Base-by-base conservation (phyloP, 2,888 invertebrate genomes). In the Ennomos erosarius region DNA sequence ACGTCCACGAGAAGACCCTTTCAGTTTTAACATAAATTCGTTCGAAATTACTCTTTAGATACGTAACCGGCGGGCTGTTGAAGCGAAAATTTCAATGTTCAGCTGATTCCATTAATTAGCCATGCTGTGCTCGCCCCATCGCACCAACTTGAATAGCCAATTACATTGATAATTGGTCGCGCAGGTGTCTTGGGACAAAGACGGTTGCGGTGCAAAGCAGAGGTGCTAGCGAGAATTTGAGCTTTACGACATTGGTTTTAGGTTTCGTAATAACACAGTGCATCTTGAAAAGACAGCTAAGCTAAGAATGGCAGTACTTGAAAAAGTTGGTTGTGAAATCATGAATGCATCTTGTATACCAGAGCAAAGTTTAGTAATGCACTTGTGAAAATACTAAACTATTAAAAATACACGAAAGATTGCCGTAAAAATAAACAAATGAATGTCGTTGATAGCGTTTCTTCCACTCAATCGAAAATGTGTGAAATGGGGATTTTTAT, bases 161-260 rank as follows among this genome's bases (percentile, higher is more conserved):
- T 91, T 92, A 90, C 87, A 88, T 75, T 84, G 88, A 85, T 90
- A 91, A 92, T 92, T 90, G 90, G 88, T 85, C 84, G 84, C 80
- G 81, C 84, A 88, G 90, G 89, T 90, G 87, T 85, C 88, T 86
- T 77, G 74, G 71, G 81, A 85, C 83, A 85, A 84, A 85, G 85
- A 78, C 71, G 69, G 40, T 9, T 38, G 55, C 42, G 56, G 37
- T 33, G 50, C 47, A 45, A 53, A 38, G 16, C 1, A 35, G 36
- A 13, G 46, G 43, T 43, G 16, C 13, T 1, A 39, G 48, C 43
- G 43, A 10, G 26, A 39, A 43, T 40, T 53, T 54, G 36, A 55
- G 42, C 47, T 46, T 49, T 34, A 5, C 16, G 16, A 38, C 13
- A 34, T 42, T 37, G n/a, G n/a, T 44, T 45, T 34, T 13, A 55